phyloP scores from a whole-genome alignment of 1,140 invertebrate genomes.

The Scaptomyza hsui region DNA sequence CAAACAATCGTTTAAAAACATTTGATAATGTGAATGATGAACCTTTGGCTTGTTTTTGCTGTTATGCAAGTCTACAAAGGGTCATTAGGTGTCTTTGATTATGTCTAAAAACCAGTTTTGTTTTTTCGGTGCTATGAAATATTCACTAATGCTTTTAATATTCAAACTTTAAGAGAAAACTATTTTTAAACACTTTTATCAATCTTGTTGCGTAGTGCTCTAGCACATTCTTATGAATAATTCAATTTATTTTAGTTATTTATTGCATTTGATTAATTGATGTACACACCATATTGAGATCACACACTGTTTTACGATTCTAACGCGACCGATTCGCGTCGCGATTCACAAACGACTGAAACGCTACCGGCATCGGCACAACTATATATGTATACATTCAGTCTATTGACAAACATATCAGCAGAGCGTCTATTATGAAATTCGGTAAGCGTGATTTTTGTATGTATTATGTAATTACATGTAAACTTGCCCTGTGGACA shows the following conservation, averaged over 20 bases:
- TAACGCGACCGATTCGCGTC: neutral
- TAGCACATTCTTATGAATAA: neutral
- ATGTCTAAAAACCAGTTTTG: too few relatives aligned
- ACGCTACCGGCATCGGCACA: neutral
- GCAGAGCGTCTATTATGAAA: neutral
- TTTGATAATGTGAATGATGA: too few relatives aligned
- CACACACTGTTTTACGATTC: neutral
- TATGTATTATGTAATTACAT: neutral
- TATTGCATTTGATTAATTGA: neutral
- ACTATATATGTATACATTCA: neutral
- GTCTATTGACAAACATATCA: neutral
- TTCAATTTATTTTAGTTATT: neutral
- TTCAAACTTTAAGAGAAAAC: neutral
- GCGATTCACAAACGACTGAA: slow-evolving; percentile 7
- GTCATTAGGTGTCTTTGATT: too few relatives aligned
- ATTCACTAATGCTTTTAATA: too few relatives aligned
- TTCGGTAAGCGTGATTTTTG: neutral
- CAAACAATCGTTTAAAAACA: too few relatives aligned
- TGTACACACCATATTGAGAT: slow-evolving; percentile 17
- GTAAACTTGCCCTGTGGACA: neutral
- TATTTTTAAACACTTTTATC: neutral
- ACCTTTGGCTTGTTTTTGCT: too few relatives aligned
- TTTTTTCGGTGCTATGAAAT: too few relatives aligned
- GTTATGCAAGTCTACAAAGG: too few relatives aligned
- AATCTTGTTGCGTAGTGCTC: neutral